Evolutionary conservation across 2,113 vertebrate species (phyloP).

Genomic region (Caranx melampygus): DNA sequence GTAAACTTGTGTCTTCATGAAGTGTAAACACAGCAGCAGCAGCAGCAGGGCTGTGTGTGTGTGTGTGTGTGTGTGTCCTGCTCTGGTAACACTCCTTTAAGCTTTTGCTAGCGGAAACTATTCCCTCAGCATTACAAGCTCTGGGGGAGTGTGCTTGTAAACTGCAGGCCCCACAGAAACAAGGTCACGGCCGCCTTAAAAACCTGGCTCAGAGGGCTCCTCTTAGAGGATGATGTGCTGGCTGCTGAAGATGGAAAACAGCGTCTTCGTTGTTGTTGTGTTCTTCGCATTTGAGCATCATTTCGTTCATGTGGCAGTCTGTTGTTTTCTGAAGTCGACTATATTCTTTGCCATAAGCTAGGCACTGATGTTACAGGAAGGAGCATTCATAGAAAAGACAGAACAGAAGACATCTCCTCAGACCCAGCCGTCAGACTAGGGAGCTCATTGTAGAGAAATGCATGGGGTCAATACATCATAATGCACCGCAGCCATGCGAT

Average conservation of each 20-base stretch:
- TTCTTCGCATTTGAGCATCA: background rate
- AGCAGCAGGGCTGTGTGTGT: background rate
- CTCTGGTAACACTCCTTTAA: slow-evolving; percentile 26
- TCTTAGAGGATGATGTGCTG: background rate
- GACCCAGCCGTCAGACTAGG: slow-evolving; percentile 18
- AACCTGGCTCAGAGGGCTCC: slow-evolving; percentile 12
- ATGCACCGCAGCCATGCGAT: background rate
- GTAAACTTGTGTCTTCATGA: slow-evolving; percentile 62
- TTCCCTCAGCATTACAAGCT: slow-evolving; percentile 68
- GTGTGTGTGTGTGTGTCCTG: background rate
- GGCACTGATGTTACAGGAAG: background rate
- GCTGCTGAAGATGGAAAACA: background rate
- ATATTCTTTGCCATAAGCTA: background rate
- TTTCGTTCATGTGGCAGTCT: background rate
- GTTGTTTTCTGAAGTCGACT: too few relatives aligned
- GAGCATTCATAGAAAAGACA: too few relatives aligned
- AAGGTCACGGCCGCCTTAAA: slow-evolving; percentile 63
- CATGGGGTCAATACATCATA: background rate
- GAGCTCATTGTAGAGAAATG: background rate
- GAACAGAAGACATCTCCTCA: too few relatives aligned
- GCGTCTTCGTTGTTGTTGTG: background rate
- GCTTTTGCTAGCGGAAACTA: slow-evolving; percentile 62
- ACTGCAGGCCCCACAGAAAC: slow-evolving; percentile 75
- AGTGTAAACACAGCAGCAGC: slow-evolving; percentile 64
- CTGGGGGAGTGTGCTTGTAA: slow-evolving; percentile 60